A percentile compares a stretch with the other conserved stretches of the same genome.
Conservation (phyloP, 2,797 vertebrate species). For the Falco concolor region DNA sequence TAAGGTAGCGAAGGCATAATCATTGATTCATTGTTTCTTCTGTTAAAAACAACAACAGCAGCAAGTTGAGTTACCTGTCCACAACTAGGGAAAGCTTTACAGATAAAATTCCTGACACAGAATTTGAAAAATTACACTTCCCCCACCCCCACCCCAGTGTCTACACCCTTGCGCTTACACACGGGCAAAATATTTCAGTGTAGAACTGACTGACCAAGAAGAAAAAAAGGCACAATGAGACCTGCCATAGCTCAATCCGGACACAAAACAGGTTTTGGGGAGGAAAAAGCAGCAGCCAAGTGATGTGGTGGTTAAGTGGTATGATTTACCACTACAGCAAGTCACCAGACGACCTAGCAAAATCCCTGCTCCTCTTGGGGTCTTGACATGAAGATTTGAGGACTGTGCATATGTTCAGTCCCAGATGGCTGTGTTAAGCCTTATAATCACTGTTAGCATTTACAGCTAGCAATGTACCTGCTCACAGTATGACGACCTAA, state of each 20-base stretch:
- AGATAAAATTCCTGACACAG: neutral
- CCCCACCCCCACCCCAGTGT: fast-evolving
- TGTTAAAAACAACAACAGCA: neutral
- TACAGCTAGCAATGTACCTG: neutral
- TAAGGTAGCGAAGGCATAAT: neutral
- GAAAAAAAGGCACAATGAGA: neutral
- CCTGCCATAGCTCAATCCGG: neutral
- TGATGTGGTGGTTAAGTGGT: neutral
- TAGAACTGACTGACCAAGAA: neutral
- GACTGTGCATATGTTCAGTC: neutral
- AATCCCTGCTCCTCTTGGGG: neutral
- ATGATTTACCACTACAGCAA: neutral
- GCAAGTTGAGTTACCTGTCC: neutral
- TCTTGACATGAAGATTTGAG: neutral
- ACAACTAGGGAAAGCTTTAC: neutral
- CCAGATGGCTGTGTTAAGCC: neutral
- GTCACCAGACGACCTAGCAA: neutral
- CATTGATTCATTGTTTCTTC: neutral
- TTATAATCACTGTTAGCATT: neutral
- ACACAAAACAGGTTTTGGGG: fast-evolving
- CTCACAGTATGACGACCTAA: neutral
- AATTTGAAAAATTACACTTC: neutral
- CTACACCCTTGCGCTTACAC: neutral
- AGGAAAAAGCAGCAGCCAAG: neutral
- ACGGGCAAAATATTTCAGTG: neutral